Percentiles rank a stretch among this genome's conserved stretches.
Evolutionary conservation across 2,797 vertebrate species (phyloP).

Genomic region (Eulemur coronatus): DNA sequence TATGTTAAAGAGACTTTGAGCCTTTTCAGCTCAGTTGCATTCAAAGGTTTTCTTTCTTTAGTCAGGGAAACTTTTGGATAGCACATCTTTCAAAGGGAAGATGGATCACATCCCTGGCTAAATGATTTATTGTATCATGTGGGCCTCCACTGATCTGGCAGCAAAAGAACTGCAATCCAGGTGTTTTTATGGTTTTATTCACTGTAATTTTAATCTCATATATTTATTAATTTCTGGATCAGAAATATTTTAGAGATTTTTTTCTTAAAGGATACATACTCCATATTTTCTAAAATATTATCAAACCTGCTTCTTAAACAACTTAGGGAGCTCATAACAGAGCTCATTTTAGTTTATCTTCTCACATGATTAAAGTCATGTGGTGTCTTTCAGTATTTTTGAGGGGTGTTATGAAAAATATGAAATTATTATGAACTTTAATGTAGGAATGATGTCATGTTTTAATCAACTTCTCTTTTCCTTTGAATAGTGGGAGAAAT

Average conservation of each 20-base stretch:
- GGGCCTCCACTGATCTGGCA: background rate
- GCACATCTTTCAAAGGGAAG: background rate
- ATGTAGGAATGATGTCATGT: background rate
- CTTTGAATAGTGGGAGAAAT: background rate
- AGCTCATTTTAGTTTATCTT: background rate
- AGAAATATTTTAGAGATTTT: background rate
- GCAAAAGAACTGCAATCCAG: background rate
- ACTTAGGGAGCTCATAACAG: background rate
- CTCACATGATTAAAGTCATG: background rate
- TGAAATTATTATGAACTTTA: background rate
- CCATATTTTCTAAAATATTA: background rate
- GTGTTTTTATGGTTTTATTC: background rate
- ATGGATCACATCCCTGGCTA: background rate
- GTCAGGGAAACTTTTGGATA: background rate
- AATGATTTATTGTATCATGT: background rate
- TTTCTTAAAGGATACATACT: background rate
- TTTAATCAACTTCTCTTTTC: background rate
- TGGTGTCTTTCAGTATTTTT: background rate
- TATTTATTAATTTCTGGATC: background rate
- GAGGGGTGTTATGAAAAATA: background rate
- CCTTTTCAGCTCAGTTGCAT: background rate
- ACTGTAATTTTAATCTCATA: background rate
- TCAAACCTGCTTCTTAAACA: background rate
- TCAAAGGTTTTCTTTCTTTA: background rate
- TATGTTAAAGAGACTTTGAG: background rate